Evolutionary conservation across 2,113 vertebrate genomes (phyloP), one percentile per base, ranked within the genome.

Genomic region (Carettochelys insculpta): DNA sequence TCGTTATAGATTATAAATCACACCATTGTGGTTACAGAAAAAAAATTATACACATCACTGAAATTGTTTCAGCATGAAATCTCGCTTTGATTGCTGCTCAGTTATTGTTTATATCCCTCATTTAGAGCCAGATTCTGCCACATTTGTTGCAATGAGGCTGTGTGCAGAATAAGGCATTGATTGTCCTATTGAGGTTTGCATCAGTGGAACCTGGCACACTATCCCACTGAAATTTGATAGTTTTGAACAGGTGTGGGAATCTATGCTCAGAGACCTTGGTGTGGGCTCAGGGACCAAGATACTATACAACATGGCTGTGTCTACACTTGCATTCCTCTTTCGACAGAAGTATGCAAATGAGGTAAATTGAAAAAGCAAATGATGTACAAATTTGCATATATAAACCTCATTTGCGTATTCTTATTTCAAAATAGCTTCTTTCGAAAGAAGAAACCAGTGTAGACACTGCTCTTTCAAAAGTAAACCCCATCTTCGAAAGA

Each of bases 181-280:
- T 27, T 6, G 3, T 13, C 13, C 25, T 75, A 45, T 11, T 45
- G 9, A 43, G 71, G 22, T 73, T 73, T 43, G 3, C 1, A 8
- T 45, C 31, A 27, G 14, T n/a, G 54, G 45, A 50, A 80, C 5
- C 0, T 2, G 14, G 5, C 11, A 47, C 0, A 0, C 53, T 85
- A 24, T 27, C 84, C 34, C 16, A 3, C 50, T 16, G 6, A 45
- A 45, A 47, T 47, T 56, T 19, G 13, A 78, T 82, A 45, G 12
- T 83, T 83, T 96, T 81, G n/a, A 31, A 25, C 3, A 71, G 43
- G 41, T 65, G 19, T 58, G 53, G 25, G 5, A 80, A 29, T 75
- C 13, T 56, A 85, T 56, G 1, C 29, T 20, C 0, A 41, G 1
- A 34, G n/a, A 9, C 3, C 81, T 89, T 51, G 88, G 27, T 73